These are phyloP conservation scores for Steinernema khuongi DNA, from an alignment of 1,140 invertebrate genomes.

Conservation along the genomic window DNA sequence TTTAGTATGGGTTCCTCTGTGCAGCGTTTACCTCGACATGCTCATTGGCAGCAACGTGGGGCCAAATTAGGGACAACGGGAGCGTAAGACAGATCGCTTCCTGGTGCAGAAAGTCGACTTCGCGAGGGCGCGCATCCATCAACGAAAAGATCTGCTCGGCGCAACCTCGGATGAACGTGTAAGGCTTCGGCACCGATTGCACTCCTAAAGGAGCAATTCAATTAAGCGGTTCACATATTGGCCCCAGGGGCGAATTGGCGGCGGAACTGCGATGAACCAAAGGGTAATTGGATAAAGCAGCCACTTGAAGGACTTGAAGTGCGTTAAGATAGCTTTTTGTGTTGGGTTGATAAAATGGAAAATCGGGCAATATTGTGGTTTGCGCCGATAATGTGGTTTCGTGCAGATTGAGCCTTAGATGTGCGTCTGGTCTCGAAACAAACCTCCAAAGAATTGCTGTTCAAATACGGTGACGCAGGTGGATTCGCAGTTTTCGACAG, in stretches of 20 bases:
- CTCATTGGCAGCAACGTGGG: slow-evolving; percentile 26
- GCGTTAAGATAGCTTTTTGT: no score
- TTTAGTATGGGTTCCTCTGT: neutral
- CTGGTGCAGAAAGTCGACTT: slow-evolving; percentile 31
- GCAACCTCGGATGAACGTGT: slow-evolving; percentile 30
- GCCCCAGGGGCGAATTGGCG: neutral
- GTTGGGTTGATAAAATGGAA: no score
- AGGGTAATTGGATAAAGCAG: neutral
- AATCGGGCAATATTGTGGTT: no score
- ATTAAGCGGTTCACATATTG: neutral
- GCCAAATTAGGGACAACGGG: slow-evolving; percentile 31
- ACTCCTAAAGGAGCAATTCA: slow-evolving; percentile 23
- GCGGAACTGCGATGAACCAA: neutral
- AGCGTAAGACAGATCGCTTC: slow-evolving; percentile 25
- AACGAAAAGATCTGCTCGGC: slow-evolving; percentile 30
- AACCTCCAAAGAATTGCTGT: slow-evolving; percentile 35
- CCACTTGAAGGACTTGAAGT: no score
- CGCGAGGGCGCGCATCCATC: slow-evolving; percentile 26
- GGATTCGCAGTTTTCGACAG: slow-evolving; percentile 32
- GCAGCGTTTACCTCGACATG: slow-evolving; percentile 19
- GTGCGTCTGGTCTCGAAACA: neutral
- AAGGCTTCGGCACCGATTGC: slow-evolving; percentile 23
- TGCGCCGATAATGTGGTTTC: no score
- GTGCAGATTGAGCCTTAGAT: no score
- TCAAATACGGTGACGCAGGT: slow-evolving; percentile 32